phyloP scores from a whole-genome alignment of 2,113 vertebrate genomes.

The Zosterops hypoxanthus region DNA sequence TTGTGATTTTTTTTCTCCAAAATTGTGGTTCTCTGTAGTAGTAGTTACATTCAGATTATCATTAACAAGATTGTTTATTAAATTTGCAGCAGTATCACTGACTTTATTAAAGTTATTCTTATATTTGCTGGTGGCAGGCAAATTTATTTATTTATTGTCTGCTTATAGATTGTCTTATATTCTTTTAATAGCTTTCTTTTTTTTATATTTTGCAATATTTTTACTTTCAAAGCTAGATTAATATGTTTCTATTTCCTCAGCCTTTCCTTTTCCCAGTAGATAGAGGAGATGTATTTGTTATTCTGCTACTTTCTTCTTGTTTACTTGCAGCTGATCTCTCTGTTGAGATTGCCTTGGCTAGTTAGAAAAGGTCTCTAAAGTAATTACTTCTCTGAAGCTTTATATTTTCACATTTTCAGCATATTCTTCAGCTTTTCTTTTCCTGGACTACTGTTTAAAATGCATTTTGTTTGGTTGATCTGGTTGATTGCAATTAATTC shows the following conservation, averaged over 20 bases:
- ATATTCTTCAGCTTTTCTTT: background rate
- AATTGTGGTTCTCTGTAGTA: background rate
- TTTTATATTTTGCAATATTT: background rate
- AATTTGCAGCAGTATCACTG: background rate
- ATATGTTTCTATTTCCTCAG: background rate
- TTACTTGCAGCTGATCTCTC: background rate
- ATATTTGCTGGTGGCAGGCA: background rate
- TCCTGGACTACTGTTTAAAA: background rate
- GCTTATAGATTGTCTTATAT: background rate
- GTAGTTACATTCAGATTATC: background rate
- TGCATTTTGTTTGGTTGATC: background rate
- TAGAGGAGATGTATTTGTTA: background rate
- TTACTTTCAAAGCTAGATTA: background rate
- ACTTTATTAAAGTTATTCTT: background rate
- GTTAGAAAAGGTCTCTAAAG: background rate
- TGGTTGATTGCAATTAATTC: background rate
- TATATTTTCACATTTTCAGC: background rate
- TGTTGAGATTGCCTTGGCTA: background rate
- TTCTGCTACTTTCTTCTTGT: background rate
- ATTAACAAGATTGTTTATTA: background rate
- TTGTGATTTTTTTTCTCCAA: rapidly evolving
- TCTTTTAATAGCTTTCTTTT: background rate
- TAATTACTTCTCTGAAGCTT: background rate
- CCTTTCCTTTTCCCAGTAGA: background rate
- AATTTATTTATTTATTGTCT: background rate